Evolutionary conservation across 2,797 vertebrate genomes (phyloP), one percentile per base, ranked within the genome.

Genomic region (Xiphorhynchus erythropygius): DNA sequence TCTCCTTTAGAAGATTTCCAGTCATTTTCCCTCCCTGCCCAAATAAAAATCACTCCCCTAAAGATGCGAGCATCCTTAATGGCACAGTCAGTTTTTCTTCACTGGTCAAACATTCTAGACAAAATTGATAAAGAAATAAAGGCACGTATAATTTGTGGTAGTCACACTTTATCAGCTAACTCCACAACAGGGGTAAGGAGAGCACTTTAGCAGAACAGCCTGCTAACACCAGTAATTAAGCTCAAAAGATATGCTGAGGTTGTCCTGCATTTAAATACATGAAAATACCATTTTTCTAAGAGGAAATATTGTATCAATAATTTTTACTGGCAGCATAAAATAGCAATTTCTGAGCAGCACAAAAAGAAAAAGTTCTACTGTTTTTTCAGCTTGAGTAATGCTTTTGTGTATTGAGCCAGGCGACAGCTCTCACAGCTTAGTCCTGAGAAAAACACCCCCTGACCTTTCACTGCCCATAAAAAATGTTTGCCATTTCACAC

Each of bases 141-240:
- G 10, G 18, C 30, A 53, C 8, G 13, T 7, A 71, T 39, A 69
- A 30, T 21, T 59, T 0, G 0, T 1, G 1, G 24, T 35, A 47
- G 28, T 47, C 19, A 16, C 30, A 55, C 23, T 57, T 46, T 25
- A 50, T 62, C 9, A 91, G 24, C 55, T 65, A 11, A 5, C 13
- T 33, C 55, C 69, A 55, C 18, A 73, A 49, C 59, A n/a, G 22
- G 19, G 11, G 15, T 37, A 59, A 79, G 28, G 30, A 53, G 17
- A 46, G 19, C 24, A 18, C 42, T 55, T 28, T 39, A 49, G 28
- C 10, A 44, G 33, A 69, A 77, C 8, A 47, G 28, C 13, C 35
- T 65, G 30, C 6, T 64, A 84, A 28, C 46, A 76, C 14, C 2
- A 8, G 15, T 30, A 44, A 59, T 63, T 55, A 68, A 39, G 24